Evolutionary conservation across 1,140 invertebrate species (phyloP).

Genomic region (Pseudomyrmex sp.): DNA sequence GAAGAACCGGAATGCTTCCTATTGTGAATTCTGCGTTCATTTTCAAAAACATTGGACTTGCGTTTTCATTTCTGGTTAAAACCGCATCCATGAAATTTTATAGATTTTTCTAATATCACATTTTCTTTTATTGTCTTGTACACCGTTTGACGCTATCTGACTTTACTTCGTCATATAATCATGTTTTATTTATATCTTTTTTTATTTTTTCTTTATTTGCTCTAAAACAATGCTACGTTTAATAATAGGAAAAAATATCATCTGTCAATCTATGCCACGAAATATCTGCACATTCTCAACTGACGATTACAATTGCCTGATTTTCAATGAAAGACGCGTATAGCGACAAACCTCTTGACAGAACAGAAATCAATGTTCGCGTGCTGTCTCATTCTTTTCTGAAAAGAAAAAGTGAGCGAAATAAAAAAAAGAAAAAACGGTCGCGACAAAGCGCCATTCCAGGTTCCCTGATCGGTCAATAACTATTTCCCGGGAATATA

Average conservation of each 20-base stretch:
- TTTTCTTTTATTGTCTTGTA: background rate
- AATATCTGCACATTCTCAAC: background rate
- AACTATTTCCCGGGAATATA: constrained; percentile 77
- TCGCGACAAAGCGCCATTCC: constrained; percentile 34
- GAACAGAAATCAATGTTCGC: constrained; percentile 38
- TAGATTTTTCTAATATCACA: background rate
- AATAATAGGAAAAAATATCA: background rate
- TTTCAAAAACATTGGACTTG: constrained; percentile 16
- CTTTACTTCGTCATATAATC: background rate
- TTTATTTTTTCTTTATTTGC: background rate
- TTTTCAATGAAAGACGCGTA: constrained; percentile 31
- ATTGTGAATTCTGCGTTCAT: constrained; percentile 34
- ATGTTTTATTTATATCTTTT: background rate
- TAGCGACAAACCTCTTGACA: constrained; percentile 26
- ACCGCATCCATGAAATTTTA: background rate
- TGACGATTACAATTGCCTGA: constrained; percentile 12
- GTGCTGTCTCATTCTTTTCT: background rate
- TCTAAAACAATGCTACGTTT: background rate
- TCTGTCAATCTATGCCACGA: background rate
- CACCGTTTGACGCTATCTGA: no score
- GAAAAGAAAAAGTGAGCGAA: constrained; percentile 2
- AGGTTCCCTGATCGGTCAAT: constrained; percentile 71
- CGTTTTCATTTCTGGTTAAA: background rate
- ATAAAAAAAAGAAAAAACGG: constrained; percentile 48
- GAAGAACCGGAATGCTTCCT: constrained; percentile 26